These are phyloP conservation scores for Myopa tessellatipennis DNA, from an alignment of 2,888 invertebrate species.

Conservation along the genomic window DNA sequence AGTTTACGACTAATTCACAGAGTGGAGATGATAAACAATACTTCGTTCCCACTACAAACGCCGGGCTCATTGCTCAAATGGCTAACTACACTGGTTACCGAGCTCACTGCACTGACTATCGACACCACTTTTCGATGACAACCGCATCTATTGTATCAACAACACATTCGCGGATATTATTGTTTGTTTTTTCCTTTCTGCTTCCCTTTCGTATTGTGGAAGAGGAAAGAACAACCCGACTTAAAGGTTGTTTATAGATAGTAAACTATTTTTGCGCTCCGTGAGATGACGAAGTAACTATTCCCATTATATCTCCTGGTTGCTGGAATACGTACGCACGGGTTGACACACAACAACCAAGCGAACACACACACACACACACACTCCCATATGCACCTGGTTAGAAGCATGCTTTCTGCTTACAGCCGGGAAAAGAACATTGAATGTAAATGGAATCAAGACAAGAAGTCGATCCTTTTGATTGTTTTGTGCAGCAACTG, in stretches of 20 bases:
- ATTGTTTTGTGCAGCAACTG: background rate
- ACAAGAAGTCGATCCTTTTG: background rate
- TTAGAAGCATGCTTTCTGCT: background rate
- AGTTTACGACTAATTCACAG: background rate
- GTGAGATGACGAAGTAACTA: background rate
- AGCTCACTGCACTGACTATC: too few species aligned
- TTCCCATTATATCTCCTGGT: too few species aligned
- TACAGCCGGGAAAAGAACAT: background rate
- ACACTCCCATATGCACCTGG: background rate
- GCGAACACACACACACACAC: background rate
- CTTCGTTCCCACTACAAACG: background rate
- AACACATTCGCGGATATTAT: background rate
- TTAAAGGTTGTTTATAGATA: conserved; percentile 29
- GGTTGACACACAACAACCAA: conserved; percentile 8
- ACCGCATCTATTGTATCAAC: conserved; percentile 14
- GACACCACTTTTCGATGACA: background rate
- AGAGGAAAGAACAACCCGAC: background rate
- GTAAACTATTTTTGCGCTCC: conserved; percentile 14
- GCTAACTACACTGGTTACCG: background rate
- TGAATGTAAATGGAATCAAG: background rate
- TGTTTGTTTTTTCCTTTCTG: conserved; percentile 3
- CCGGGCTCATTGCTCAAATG: too few species aligned
- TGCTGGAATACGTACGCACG: background rate
- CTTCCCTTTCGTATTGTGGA: background rate
- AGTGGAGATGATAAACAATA: background rate